Conservation (phyloP, 2,797 vertebrate genomes). For the Cygnus olor region DNA sequence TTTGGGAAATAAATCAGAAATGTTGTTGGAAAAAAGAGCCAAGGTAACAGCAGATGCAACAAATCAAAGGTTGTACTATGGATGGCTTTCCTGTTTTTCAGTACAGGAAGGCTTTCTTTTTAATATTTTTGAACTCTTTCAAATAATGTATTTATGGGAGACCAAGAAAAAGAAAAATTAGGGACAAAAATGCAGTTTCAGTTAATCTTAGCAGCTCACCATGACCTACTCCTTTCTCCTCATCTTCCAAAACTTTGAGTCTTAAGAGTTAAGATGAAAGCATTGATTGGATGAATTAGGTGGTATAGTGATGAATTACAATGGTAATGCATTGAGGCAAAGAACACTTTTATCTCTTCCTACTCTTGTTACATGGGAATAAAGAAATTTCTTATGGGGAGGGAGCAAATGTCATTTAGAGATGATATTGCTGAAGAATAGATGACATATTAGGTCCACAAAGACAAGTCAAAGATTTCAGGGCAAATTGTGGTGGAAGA, state of each 20-base stretch:
- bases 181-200: background rate
- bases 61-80: background rate
- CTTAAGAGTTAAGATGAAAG: background rate
- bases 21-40: background rate
- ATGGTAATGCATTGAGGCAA: background rate
- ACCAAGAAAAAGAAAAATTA: background rate
- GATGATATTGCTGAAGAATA: background rate
- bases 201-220: background rate
- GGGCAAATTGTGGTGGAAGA: background rate
- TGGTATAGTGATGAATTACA: background rate
- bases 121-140: background rate
- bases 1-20: background rate
- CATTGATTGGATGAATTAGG: background rate
- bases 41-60: background rate
- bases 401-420: background rate
- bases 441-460: background rate
- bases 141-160: background rate
- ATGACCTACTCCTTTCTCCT: background rate
- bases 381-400: background rate
- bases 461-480: background rate
- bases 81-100: background rate
- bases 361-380: background rate
- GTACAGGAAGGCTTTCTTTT: background rate
- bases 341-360: background rate
- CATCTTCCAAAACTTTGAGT: background rate